Percentiles rank a stretch among this genome's conserved stretches.
Conservation (phyloP, 1,140 invertebrate species). For the Druon quercuslanigerum region DNA sequence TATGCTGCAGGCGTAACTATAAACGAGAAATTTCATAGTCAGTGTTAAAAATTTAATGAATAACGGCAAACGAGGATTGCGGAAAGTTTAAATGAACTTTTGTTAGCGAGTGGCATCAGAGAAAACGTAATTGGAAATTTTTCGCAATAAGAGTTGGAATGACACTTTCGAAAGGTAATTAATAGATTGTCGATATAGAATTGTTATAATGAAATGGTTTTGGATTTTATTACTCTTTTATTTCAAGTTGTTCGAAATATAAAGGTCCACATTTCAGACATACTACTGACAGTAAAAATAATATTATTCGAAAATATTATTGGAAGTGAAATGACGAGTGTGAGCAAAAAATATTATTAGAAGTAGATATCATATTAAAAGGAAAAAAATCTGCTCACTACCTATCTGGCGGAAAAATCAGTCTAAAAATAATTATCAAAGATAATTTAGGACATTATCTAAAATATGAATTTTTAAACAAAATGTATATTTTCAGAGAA, state of each 20-base stretch:
- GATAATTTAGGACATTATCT: too few species aligned
- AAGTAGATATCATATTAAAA: too few species aligned
- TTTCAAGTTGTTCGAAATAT: background rate
- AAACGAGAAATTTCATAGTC: background rate
- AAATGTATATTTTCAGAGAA: too few species aligned
- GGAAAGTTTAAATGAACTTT: slow-evolving; percentile 13
- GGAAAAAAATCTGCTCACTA: too few species aligned
- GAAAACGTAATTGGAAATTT: background rate
- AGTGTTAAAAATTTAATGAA: background rate
- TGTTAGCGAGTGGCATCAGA: background rate
- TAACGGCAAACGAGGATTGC: background rate
- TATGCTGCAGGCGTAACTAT: background rate
- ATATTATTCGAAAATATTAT: too few species aligned
- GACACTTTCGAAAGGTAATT: slow-evolving; percentile 2
- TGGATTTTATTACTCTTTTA: background rate
- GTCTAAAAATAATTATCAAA: too few species aligned
- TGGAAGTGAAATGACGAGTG: too few species aligned
- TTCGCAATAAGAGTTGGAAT: background rate
- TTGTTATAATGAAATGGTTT: background rate
- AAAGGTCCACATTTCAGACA: too few species aligned
- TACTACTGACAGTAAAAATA: too few species aligned
- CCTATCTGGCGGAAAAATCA: too few species aligned
- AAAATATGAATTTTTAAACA: too few species aligned
- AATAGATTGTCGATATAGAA: background rate
- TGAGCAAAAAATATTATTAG: too few species aligned